Conservation (phyloP, 2,888 invertebrate genomes). For the Piscicola geometra region DNA sequence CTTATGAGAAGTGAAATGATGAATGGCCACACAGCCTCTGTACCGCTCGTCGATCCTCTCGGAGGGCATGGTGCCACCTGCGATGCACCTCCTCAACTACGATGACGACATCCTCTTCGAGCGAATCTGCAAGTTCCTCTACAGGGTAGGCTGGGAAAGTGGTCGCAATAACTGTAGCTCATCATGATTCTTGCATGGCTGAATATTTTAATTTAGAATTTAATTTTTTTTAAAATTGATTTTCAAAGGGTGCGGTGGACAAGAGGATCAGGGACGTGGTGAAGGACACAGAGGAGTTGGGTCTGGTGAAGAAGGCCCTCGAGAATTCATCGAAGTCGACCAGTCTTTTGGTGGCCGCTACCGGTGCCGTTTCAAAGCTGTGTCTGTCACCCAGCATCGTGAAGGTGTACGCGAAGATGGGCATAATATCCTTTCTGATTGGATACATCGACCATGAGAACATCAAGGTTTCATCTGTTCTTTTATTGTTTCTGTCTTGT, state of each 20-base stretch:
- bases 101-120: constrained; percentile 17
- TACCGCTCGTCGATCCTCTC: constrained; percentile 30
- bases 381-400: constrained; percentile 17
- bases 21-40: constrained; percentile 11
- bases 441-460: constrained; percentile 12
- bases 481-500: too few relatives aligned
- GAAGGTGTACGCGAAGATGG: constrained; percentile 13
- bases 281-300: background rate
- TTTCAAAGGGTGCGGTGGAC: background rate
- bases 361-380: constrained; percentile 28
- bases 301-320: background rate
- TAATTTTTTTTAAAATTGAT: too few relatives aligned
- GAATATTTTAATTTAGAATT: too few relatives aligned
- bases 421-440: constrained; percentile 14
- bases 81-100: constrained; percentile 10
- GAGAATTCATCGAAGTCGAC: background rate
- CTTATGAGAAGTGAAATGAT: too few relatives aligned
- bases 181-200: too few relatives aligned
- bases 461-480: constrained; percentile 23
- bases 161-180: too few relatives aligned
- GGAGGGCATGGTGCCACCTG: constrained; percentile 18
- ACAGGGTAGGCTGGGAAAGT: too few relatives aligned
- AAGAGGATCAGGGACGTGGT: background rate
- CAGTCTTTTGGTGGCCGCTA: constrained; percentile 5
- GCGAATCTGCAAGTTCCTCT: constrained; percentile 27